A percentile compares a stretch with the other conserved stretches of the same genome.
phyloP scores from a whole-genome alignment of 2,888 invertebrate species.

The Papilio gigon region DNA sequence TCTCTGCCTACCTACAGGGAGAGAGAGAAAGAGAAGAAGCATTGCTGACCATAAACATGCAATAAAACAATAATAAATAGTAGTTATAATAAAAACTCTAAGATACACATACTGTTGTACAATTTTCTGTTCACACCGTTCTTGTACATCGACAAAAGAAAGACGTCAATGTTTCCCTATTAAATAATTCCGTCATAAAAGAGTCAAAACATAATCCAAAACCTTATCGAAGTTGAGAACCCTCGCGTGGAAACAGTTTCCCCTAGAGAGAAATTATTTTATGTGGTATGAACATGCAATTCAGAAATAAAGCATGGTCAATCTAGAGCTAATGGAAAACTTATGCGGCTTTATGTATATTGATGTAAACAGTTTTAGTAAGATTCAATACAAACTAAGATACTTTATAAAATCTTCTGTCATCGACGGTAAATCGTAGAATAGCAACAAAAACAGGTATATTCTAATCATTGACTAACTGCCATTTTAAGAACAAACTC shows the following conservation, averaged over 20 bases:
- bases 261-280: constrained; percentile 64
- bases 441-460: too few species aligned
- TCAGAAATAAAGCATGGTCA: constrained; percentile 35
- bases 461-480: too few species aligned
- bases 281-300: constrained; percentile 68
- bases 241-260: constrained; percentile 52
- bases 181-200: constrained; percentile 26
- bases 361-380: background rate
- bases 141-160: constrained; percentile 7
- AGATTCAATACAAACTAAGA: background rate
- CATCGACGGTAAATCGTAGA: too few species aligned
- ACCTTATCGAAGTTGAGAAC: constrained; percentile 55
- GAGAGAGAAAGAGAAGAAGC: too few species aligned
- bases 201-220: constrained; percentile 53
- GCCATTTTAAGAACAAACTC: too few species aligned
- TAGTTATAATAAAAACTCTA: too few species aligned
- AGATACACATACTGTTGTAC: too few species aligned
- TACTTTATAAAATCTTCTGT: too few species aligned
- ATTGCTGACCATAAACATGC: too few species aligned
- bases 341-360: background rate
- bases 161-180: background rate
- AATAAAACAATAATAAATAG: too few species aligned
- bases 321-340: background rate
- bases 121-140: background rate
- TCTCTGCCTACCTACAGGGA: too few species aligned